phyloP scores from a whole-genome alignment of 2,113 vertebrate genomes.

The Chinchilla lanigera region DNA sequence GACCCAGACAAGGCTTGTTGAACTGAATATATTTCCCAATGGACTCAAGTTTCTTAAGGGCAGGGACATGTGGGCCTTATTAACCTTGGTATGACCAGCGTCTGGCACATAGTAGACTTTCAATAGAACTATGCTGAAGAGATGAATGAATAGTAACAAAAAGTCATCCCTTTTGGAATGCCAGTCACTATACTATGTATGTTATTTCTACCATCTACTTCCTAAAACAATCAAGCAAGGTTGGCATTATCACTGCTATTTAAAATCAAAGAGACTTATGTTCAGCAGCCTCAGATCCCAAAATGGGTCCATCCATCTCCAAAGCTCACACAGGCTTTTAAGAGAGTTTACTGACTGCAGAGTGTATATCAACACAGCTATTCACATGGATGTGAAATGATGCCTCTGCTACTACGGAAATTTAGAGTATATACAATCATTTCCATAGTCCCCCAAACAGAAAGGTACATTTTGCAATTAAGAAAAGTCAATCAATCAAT shows the following conservation, averaged over 20 bases:
- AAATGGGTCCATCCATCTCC: background rate
- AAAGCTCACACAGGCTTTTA: background rate
- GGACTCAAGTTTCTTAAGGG: conserved; percentile 1
- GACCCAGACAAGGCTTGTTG: background rate
- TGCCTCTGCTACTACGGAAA: background rate
- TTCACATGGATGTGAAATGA: background rate
- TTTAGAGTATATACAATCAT: background rate
- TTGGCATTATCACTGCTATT: background rate
- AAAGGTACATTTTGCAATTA: conserved; percentile 29
- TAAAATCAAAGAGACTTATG: background rate
- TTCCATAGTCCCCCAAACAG: conserved; percentile 4
- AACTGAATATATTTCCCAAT: conserved; percentile 22
- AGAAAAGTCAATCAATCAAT: conserved; percentile 48
- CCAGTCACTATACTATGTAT: background rate
- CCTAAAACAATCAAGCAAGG: background rate
- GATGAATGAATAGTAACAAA: conserved; percentile 18
- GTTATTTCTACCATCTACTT: background rate
- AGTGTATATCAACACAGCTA: background rate
- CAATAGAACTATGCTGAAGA: conserved; percentile 38
- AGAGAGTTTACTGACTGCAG: conserved; percentile 23
- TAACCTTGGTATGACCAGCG: conserved; percentile 7
- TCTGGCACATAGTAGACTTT: conserved; percentile 28
- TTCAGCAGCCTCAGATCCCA: background rate
- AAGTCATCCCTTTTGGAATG: conserved; percentile 8
- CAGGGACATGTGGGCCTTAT: background rate